These are phyloP conservation scores for Conus ventricosus DNA, from an alignment of 1,140 invertebrate species.

Conservation along the genomic window DNA sequence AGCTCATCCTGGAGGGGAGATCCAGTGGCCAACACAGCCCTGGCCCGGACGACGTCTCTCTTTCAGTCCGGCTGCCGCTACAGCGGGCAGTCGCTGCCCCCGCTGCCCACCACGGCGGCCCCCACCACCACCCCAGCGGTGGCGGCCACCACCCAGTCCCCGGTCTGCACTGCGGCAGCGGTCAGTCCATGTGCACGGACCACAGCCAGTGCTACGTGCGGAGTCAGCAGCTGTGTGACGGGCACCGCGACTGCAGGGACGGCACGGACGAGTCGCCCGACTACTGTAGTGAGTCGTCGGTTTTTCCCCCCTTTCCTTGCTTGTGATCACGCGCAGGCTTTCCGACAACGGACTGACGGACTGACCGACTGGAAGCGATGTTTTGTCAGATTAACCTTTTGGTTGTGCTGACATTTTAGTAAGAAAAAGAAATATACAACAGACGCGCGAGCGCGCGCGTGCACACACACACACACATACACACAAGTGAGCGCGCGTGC, in stretches of 20 bases:
- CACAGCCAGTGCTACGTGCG: constrained; percentile 55
- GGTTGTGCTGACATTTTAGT: background rate
- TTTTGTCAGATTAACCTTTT: too few relatives aligned
- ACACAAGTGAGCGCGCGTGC: too few relatives aligned
- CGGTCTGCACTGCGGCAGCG: constrained; percentile 34
- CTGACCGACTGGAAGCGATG: too few relatives aligned
- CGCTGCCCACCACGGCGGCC: constrained; percentile 37
- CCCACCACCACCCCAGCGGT: background rate
- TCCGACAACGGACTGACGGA: too few relatives aligned
- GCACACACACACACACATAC: too few relatives aligned
- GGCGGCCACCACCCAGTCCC: constrained; percentile 16
- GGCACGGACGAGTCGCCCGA: constrained; percentile 58
- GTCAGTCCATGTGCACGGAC: constrained; percentile 56
- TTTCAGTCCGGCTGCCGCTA: constrained; percentile 61
- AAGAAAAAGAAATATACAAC: background rate
- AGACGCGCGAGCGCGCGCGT: too few relatives aligned
- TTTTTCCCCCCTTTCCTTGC: background rate
- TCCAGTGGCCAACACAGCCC: constrained; percentile 58
- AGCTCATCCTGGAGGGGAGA: constrained; percentile 65
- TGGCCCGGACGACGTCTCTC: constrained; percentile 73
- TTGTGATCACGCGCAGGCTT: too few relatives aligned
- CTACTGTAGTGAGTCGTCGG: constrained; percentile 58
- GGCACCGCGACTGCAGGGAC: constrained; percentile 78
- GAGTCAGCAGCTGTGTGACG: constrained; percentile 79
- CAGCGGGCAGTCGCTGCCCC: constrained; percentile 36